phyloP scores from a whole-genome alignment of 2,888 invertebrate genomes.

The Nomada fucata region DNA sequence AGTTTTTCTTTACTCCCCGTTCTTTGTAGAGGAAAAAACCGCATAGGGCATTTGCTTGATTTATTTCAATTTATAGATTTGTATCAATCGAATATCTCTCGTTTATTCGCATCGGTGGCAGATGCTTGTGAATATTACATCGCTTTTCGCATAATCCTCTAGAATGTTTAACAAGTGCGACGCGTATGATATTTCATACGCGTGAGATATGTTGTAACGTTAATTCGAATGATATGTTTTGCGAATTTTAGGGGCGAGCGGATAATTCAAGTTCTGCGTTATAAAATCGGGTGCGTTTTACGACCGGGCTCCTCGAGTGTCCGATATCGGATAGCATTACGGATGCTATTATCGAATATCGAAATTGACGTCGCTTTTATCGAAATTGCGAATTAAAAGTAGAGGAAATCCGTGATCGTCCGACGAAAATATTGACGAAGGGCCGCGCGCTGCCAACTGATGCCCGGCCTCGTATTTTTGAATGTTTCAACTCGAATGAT shows the following conservation, averaged over 20 bases:
- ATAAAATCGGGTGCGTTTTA: slow-evolving; percentile 22
- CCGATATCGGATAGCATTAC: slow-evolving; percentile 18
- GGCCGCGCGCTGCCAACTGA: neutral
- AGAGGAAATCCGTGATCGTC: slow-evolving; percentile 27
- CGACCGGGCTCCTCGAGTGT: neutral
- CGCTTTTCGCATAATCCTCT: neutral
- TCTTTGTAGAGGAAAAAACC: too few species aligned
- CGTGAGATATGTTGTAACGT: neutral
- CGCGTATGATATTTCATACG: neutral
- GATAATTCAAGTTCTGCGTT: slow-evolving; percentile 3
- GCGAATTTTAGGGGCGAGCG: neutral
- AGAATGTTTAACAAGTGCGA: neutral
- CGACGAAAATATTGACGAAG: slow-evolving; percentile 15
- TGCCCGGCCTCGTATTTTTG: slow-evolving; percentile 46
- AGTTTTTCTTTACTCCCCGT: too few species aligned
- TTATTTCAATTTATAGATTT: neutral
- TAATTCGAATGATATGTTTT: slow-evolving; percentile 3
- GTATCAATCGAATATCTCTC: neutral
- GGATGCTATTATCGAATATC: slow-evolving; percentile 1
- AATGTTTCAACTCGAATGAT: slow-evolving; percentile 51
- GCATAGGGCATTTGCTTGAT: neutral
- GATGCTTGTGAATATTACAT: neutral
- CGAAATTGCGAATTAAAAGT: slow-evolving; percentile 40
- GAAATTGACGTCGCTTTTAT: slow-evolving; percentile 35
- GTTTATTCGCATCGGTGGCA: neutral